Percentiles rank a stretch among this genome's conserved stretches.
These are phyloP conservation scores for Notodromas monacha DNA, from an alignment of 2,888 invertebrate species.

Conservation along the genomic window DNA sequence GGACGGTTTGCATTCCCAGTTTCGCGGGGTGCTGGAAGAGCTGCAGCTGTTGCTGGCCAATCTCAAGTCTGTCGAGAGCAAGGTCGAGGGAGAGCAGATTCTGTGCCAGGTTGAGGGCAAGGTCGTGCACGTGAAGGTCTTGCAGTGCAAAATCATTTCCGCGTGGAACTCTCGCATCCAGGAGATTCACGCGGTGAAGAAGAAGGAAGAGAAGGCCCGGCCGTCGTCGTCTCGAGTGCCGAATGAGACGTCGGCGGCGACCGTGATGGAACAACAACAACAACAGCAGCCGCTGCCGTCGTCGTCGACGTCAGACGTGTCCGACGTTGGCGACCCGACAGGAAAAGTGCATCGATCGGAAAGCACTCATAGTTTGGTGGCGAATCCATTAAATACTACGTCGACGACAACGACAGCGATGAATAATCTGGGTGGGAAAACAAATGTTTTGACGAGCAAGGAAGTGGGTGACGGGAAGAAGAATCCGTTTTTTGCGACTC, in stretches of 20 bases:
- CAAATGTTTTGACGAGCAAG: slow-evolving; percentile 1
- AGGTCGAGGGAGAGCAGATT: too few relatives aligned
- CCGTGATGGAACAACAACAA: not conserved
- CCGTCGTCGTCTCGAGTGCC: not conserved
- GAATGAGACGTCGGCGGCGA: not conserved
- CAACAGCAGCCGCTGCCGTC: not conserved
- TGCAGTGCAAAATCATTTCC: not conserved
- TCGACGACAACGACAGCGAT: too few relatives aligned
- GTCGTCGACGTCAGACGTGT: not conserved
- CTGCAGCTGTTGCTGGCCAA: not conserved
- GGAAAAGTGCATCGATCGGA: not conserved
- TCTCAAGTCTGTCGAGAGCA: not conserved
- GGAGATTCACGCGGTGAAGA: not conserved
- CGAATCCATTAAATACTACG: too few relatives aligned
- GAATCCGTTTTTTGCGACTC: too few relatives aligned
- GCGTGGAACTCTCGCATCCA: not conserved
- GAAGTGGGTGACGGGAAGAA: not conserved
- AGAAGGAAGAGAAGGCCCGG: not conserved
- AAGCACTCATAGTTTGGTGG: not conserved
- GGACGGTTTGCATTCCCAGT: not conserved
- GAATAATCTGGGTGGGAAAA: too few relatives aligned
- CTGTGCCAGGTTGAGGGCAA: not conserved
- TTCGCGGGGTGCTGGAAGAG: not conserved
- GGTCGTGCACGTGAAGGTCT: not conserved
- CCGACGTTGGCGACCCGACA: not conserved